phyloP scores from a whole-genome alignment of 2,888 invertebrate species.

The Lacanobia oleracea region DNA sequence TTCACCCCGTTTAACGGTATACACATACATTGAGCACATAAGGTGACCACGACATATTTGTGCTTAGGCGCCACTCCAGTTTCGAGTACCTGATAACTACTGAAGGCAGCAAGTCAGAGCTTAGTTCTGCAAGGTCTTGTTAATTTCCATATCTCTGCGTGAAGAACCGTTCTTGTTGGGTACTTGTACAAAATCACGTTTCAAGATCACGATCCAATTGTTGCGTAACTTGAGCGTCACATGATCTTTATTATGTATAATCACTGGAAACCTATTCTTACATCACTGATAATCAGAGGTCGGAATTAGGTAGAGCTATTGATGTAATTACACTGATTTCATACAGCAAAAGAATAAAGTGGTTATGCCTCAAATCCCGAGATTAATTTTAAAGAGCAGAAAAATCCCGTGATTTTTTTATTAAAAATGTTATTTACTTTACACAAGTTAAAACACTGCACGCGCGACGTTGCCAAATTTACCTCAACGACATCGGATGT shows the following conservation, averaged over 20 bases:
- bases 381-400: too few relatives aligned
- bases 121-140: conserved; percentile 36
- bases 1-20: too few relatives aligned
- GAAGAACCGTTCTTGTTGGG: background rate
- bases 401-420: too few relatives aligned
- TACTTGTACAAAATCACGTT: conserved; percentile 18
- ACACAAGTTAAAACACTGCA: too few relatives aligned
- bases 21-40: background rate
- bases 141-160: conserved; percentile 39
- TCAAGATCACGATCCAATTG: background rate
- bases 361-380: too few relatives aligned
- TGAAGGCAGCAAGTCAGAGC: conserved; percentile 17
- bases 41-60: background rate
- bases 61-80: conserved; percentile 24
- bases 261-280: background rate
- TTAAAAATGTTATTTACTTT: too few relatives aligned
- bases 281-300: background rate
- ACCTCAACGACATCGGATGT: too few relatives aligned
- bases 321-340: too few relatives aligned
- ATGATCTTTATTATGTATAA: background rate
- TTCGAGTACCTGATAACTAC: conserved; percentile 33
- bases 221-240: conserved; percentile 1
- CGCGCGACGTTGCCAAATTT: too few relatives aligned
- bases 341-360: too few relatives aligned
- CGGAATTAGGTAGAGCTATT: too few relatives aligned